A percentile compares a stretch with the other conserved stretches of the same genome.
Evolutionary conservation across 2,888 invertebrate species (phyloP).

Genomic region (Adelognathus sp.): DNA sequence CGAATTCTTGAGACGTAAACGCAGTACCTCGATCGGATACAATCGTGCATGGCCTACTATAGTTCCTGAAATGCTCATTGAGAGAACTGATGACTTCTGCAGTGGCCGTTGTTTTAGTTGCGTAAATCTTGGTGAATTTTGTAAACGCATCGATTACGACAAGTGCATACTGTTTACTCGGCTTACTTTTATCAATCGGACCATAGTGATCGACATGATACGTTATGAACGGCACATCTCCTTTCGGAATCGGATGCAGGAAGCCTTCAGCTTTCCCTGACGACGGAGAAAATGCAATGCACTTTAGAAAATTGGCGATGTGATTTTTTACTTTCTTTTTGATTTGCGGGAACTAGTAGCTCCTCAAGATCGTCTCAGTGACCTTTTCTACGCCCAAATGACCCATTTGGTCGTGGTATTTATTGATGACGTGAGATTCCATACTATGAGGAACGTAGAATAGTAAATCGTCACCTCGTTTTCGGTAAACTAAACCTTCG

Average conservation of each 20-base stretch:
- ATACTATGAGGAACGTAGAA: constrained; percentile 56
- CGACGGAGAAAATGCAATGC: constrained; percentile 37
- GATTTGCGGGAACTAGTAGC: constrained; percentile 49
- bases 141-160: constrained; percentile 66
- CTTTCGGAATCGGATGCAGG: constrained; percentile 55
- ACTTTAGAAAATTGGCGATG: constrained; percentile 53
- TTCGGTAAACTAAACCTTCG: constrained; percentile 59
- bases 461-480: constrained; percentile 38
- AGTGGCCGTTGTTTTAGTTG: constrained; percentile 54
- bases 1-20: constrained; percentile 67
- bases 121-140: constrained; percentile 64
- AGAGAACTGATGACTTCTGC: constrained; percentile 58
- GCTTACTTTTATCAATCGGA: constrained; percentile 60
- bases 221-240: constrained; percentile 41
- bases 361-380: constrained; percentile 12
- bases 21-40: constrained; percentile 68
- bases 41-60: constrained; percentile 59
- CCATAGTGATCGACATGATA: constrained; percentile 52
- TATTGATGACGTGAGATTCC: constrained; percentile 37
- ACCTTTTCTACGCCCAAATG: constrained; percentile 57
- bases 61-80: constrained; percentile 54
- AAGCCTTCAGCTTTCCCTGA: constrained; percentile 48
- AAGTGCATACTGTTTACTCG: constrained; percentile 67
- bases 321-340: constrained; percentile 3
- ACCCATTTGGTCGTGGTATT: constrained; percentile 58